phyloP scores from a whole-genome alignment of 2,888 invertebrate species.

The Lithophane ornitopus region DNA sequence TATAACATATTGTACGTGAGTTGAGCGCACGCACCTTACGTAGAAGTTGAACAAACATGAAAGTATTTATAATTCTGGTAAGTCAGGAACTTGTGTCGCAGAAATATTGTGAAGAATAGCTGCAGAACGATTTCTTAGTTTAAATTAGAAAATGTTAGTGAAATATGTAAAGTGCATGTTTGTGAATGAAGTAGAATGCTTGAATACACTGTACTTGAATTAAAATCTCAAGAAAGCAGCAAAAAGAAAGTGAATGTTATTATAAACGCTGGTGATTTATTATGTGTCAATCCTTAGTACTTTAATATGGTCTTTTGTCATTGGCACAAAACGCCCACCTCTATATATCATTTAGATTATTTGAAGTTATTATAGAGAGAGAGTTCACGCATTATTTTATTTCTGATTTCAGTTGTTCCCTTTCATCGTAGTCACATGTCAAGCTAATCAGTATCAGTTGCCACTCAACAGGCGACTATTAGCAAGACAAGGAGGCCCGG shows the following conservation, averaged over 20 bases:
- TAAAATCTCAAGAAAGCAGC: background rate
- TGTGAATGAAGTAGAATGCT: background rate
- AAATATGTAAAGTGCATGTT: conserved; percentile 3
- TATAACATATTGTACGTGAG: conserved; percentile 14
- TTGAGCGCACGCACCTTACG: conserved; percentile 10
- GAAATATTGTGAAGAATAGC: background rate
- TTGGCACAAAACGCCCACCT: background rate
- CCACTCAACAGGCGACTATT: background rate
- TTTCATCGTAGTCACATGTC: background rate
- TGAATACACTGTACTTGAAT: background rate
- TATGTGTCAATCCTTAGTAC: background rate
- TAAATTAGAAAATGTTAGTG: background rate
- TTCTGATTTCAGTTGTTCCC: conserved; percentile 40
- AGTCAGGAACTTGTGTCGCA: background rate
- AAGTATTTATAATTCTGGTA: conserved; percentile 26
- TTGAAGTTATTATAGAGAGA: background rate
- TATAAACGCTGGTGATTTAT: background rate
- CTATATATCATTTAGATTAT: background rate
- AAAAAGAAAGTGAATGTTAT: background rate
- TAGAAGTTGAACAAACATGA: conserved; percentile 42
- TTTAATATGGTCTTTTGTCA: background rate
- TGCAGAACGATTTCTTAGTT: background rate
- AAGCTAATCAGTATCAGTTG: conserved; percentile 17
- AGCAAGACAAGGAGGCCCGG: background rate
- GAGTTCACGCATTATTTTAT: background rate